Percentiles rank a stretch among this genome's conserved stretches.
These are phyloP conservation scores for Hirtodrosophila alboralis DNA, from an alignment of 2,888 invertebrate genomes.

Conservation along the genomic window DNA sequence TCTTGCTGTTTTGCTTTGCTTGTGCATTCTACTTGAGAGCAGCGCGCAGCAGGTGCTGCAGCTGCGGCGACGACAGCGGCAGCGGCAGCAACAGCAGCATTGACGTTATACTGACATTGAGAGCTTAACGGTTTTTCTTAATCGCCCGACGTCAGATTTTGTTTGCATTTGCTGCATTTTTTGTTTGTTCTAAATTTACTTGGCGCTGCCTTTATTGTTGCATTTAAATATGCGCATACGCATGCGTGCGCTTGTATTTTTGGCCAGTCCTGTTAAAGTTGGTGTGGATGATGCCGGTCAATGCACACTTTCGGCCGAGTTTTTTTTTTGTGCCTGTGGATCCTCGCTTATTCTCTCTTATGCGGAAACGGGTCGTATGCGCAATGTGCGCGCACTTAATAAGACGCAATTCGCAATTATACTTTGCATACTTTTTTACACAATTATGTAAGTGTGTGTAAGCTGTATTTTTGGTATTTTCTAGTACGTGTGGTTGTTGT, in stretches of 20 bases:
- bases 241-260: constrained; percentile 40
- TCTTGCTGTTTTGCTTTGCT: constrained; percentile 10
- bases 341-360: constrained; percentile 18
- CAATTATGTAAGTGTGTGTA: constrained; percentile 15
- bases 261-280: constrained; percentile 10
- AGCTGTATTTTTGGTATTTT: constrained; percentile 5
- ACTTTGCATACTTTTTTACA: constrained; percentile 21
- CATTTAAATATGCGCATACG: constrained; percentile 26
- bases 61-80: constrained; percentile 5
- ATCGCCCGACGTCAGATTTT: constrained; percentile 46
- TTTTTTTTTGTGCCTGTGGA: constrained; percentile 44
- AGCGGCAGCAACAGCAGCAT: constrained; percentile 39
- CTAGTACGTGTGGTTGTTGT: constrained; percentile 37
- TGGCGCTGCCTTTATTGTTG: constrained; percentile 28
- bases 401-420: constrained; percentile 68
- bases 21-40: constrained; percentile 7
- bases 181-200: constrained; percentile 57
- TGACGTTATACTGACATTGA: constrained; percentile 66
- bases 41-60: constrained; percentile 15
- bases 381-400: constrained; percentile 48
- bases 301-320: constrained; percentile 74
- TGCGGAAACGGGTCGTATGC: constrained; percentile 72
- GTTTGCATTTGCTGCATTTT: constrained; percentile 31
- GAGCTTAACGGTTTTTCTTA: constrained; percentile 64
- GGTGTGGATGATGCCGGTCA: constrained; percentile 52